Evolutionary conservation across 2,113 vertebrate species (phyloP).

Genomic region (Melanocharis versteri): DNA sequence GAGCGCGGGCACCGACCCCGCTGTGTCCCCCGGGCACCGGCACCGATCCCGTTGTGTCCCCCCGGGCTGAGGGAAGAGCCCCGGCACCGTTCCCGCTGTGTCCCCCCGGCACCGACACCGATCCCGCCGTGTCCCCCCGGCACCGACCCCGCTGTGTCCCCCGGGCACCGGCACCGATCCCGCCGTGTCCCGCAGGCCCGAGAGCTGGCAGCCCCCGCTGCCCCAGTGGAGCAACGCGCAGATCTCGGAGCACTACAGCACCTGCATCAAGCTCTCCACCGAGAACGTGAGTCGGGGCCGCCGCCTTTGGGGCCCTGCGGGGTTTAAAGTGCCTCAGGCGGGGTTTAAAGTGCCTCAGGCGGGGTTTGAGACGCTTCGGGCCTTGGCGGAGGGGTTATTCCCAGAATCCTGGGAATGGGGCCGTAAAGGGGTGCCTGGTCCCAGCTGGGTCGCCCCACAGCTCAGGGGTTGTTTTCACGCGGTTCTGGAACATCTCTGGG

Average conservation of each 20-base stretch:
- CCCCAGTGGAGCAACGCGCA: conserved; percentile 85
- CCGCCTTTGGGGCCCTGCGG: rapidly evolving
- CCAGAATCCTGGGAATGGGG: no score
- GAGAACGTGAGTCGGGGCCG: conserved; percentile 85
- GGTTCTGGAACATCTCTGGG: background rate
- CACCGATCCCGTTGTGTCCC: background rate
- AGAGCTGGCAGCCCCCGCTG: background rate
- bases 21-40: conserved; percentile 47
- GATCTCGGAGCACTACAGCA: conserved; percentile 93
- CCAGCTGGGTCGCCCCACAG: background rate
- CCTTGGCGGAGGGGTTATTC: rapidly evolving
- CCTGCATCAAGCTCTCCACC: conserved; percentile 91
- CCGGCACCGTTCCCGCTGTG: background rate
- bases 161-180: conserved; percentile 13
- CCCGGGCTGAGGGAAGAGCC: no score
- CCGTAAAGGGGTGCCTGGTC: rapidly evolving
- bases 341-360: no score
- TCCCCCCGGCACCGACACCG: no score
- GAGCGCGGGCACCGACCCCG: background rate
- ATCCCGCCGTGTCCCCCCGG: background rate
- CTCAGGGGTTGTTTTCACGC: rapidly evolving
- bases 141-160: background rate
- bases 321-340: rapidly evolving
- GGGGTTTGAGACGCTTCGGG: background rate
- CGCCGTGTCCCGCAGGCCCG: conserved; percentile 33